Base-by-base conservation (phyloP, 2,797 vertebrate species). In the Champsocephalus esox region DNA sequence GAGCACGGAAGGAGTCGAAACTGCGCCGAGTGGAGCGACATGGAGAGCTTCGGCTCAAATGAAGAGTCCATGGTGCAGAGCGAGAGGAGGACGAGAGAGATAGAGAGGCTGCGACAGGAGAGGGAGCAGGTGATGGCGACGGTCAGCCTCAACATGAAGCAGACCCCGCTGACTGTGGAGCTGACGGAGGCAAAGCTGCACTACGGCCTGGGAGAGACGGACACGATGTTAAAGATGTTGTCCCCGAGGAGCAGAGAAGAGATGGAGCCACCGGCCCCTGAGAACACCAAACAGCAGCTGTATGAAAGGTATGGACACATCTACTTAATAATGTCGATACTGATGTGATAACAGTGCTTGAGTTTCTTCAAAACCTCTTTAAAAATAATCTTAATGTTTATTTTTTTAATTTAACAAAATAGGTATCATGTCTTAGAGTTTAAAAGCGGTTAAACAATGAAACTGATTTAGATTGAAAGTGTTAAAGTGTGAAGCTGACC, bases 131-230 rank as follows among this genome's bases (percentile, higher is more conserved):
- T 99, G 73, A 95, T 98, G 95, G 95, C 96, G 1, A 93, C 94
- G 0, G 77, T 99, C 60, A 94, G 87, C 64, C 92, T 98, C 81
- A 94, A 92, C 32, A 70, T 93, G 84, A 96, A 95, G 34, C 84
- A 92, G 34, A 95, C 94, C 9, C 95, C 94, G 5, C 90, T 99
- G 75, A 98, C 95, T 0, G 92, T 98, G 79, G 97, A 99, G 73
- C 95, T 99, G 81, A 90, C 95, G 0, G 98, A 99, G 91, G 97
- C 98, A 12, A 99, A 96, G 82, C 92, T 99, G 48, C 96, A 96
- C 80, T 97, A 95, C 0, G 93, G 97, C 77, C 95, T 97, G 0
- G 98, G 97, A 44, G 95, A 98, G 90, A 96, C 97, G 0, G 98
- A 99, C 0, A 95, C 97, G 0, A 80, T 98, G 75, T 86, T 99